Evolutionary conservation across 2,797 vertebrate genomes (phyloP).

Genomic region (Crocidura indochinensis): DNA sequence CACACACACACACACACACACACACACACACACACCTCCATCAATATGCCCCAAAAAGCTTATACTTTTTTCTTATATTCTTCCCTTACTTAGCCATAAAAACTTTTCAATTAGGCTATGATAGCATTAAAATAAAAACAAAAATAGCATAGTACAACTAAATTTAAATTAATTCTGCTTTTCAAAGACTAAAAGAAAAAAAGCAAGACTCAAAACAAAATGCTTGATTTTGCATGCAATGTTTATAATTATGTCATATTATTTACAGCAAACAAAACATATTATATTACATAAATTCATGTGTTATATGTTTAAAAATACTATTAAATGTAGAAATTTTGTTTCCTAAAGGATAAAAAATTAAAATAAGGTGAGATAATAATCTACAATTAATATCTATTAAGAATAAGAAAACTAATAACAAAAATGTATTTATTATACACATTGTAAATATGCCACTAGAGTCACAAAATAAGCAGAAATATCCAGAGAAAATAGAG

Average conservation of each 20-base stretch:
- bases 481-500: neutral
- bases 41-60: neutral
- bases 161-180: slow-evolving; percentile 28
- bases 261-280: slow-evolving; percentile 4
- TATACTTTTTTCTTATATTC: slow-evolving; percentile 10
- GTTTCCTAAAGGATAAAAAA: neutral
- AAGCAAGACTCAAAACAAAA: neutral
- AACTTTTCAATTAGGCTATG: slow-evolving; percentile 19
- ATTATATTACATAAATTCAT: neutral
- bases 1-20: no score
- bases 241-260: neutral
- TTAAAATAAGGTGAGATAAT: slow-evolving; percentile 8
- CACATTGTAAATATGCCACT: neutral
- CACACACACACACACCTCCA: no score
- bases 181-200: neutral
- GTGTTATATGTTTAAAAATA: slow-evolving; percentile 41
- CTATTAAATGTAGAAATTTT: neutral
- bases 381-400: neutral
- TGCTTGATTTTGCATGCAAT: neutral
- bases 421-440: neutral
- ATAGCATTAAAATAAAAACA: neutral
- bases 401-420: slow-evolving; percentile 34
- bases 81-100: slow-evolving; percentile 5
- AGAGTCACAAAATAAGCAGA: neutral
- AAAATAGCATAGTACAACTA: neutral